phyloP scores from a whole-genome alignment of 2,888 invertebrate species.

The Latrodectus elegans region DNA sequence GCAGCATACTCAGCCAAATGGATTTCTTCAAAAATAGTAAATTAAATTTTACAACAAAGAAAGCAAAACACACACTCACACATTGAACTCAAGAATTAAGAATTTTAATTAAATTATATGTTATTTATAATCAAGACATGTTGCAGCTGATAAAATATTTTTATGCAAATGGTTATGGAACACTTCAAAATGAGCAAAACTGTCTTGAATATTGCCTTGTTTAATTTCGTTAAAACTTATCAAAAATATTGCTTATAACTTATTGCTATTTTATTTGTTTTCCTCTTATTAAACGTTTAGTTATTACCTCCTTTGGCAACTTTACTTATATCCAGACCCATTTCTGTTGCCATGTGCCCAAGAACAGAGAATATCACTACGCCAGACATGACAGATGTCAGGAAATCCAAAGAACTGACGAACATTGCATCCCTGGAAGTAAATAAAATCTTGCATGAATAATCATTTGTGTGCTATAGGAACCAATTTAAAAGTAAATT shows the following conservation, averaged over 20 bases:
- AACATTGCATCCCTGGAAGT: constrained; percentile 81
- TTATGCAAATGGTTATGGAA: not conserved
- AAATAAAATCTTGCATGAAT: not conserved
- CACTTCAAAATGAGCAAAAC: not conserved
- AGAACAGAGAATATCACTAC: constrained; percentile 86
- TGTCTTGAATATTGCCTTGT: not conserved
- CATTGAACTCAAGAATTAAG: too few species aligned
- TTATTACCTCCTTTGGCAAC: constrained; percentile 75
- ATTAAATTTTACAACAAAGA: too few species aligned
- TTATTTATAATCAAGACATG: too few species aligned
- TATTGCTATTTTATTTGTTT: not conserved
- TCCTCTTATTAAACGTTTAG: not conserved
- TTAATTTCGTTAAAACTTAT: not conserved
- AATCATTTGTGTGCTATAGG: too few species aligned
- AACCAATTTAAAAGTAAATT: too few species aligned
- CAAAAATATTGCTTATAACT: not conserved
- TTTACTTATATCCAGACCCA: constrained; percentile 73
- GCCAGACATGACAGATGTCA: constrained; percentile 86
- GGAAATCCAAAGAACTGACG: constrained; percentile 82
- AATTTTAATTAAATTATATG: too few species aligned
- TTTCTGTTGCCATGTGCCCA: constrained; percentile 79
- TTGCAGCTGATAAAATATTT: not conserved
- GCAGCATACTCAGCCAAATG: too few species aligned
- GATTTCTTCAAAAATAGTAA: too few species aligned
- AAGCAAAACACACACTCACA: too few species aligned